These are phyloP conservation scores for Neuroscelio doddi DNA, from an alignment of 2,888 invertebrate species.

Conservation along the genomic window DNA sequence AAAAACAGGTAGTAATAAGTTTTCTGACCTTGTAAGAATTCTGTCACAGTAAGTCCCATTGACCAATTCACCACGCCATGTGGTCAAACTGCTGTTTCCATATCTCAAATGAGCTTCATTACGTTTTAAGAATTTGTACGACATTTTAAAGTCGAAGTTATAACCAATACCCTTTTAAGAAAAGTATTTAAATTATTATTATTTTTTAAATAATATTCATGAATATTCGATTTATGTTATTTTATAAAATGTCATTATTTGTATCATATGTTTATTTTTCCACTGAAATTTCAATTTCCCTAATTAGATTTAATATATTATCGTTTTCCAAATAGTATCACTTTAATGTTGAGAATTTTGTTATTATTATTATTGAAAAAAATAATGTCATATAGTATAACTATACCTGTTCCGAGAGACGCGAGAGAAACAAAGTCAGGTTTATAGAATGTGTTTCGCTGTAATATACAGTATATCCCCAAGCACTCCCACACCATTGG, in stretches of 20 bases:
- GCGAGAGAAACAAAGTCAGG: constrained; percentile 81
- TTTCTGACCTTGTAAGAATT: constrained; percentile 76
- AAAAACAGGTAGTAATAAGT: no score
- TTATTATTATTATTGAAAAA: constrained; percentile 1
- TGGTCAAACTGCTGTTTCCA: constrained; percentile 82
- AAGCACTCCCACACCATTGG: constrained; percentile 88
- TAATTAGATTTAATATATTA: no score
- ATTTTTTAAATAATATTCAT: no score
- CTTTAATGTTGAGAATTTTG: background rate
- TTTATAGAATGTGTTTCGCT: constrained; percentile 87
- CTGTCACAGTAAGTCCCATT: constrained; percentile 87
- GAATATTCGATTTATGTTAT: no score
- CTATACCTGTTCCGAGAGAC: constrained; percentile 82
- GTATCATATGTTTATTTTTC: no score
- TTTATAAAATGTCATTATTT: no score
- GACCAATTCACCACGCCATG: constrained; percentile 84
- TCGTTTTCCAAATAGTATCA: no score
- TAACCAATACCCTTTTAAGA: constrained; percentile 80
- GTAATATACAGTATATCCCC: constrained; percentile 90
- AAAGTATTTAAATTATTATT: no score
- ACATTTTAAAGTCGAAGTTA: constrained; percentile 88
- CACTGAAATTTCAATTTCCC: no score
- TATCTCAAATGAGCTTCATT: constrained; percentile 85
- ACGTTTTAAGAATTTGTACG: constrained; percentile 86
- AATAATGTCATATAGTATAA: background rate